Conservation (phyloP, 2,888 invertebrate species). For the Sphinx pinastri region DNA sequence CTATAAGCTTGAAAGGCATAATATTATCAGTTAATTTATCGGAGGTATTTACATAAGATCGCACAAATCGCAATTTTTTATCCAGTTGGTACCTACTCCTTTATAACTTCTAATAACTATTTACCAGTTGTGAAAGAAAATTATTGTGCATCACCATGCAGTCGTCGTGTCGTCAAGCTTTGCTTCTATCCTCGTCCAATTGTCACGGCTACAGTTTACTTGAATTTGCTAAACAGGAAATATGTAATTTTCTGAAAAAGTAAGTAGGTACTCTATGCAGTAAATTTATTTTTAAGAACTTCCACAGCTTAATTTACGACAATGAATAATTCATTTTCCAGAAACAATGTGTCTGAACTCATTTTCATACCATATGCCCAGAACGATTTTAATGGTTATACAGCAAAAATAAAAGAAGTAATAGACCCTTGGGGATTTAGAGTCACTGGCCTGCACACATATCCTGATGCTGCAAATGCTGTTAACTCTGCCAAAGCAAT, state of each 20-base stretch:
- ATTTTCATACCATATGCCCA: constrained; percentile 91
- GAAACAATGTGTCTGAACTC: constrained; percentile 85
- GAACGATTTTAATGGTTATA: constrained; percentile 86
- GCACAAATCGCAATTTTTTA: too few relatives aligned
- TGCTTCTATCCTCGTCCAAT: constrained; percentile 88
- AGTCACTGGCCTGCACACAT: constrained; percentile 87
- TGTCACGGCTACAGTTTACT: constrained; percentile 87
- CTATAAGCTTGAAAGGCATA: too few relatives aligned
- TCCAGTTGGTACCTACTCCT: too few relatives aligned
- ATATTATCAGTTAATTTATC: too few relatives aligned
- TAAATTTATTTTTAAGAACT: neutral
- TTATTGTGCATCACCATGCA: constrained; percentile 12
- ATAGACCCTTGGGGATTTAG: constrained; percentile 87
- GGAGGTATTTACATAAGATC: too few relatives aligned
- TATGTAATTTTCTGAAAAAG: constrained; percentile 84
- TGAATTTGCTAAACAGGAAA: constrained; percentile 87
- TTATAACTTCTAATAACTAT: too few relatives aligned
- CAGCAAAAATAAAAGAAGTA: constrained; percentile 82
- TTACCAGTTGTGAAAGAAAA: neutral
- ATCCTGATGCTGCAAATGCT: constrained; percentile 81
- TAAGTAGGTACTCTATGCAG: constrained; percentile 58
- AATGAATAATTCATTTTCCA: constrained; percentile 59
- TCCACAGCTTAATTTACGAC: neutral
- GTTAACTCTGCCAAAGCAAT: constrained; percentile 87
- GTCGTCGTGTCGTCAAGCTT: constrained; percentile 72